Percentiles rank a stretch among this genome's conserved stretches.
Conservation (phyloP, 2,797 vertebrate genomes). For the Gambelia wislizenii region DNA sequence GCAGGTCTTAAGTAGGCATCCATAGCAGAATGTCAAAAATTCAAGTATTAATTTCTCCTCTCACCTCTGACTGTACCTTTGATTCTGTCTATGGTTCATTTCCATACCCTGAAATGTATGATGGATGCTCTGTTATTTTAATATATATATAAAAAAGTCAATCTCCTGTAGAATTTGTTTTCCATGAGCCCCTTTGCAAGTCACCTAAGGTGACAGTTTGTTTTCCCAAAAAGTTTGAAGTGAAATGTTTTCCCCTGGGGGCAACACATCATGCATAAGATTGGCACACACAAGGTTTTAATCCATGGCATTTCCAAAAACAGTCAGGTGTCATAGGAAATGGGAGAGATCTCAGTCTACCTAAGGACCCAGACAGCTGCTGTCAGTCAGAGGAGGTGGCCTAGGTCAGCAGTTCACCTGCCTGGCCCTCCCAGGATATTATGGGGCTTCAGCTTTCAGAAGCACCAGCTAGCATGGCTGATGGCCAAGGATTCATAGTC, state of each 20-base stretch:
- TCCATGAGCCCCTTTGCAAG: not conserved
- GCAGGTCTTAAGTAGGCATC: too few relatives aligned
- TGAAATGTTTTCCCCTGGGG: not conserved
- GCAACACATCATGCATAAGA: not conserved
- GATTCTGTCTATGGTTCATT: not conserved
- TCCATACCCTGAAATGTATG: not conserved
- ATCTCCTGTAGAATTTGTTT: not conserved
- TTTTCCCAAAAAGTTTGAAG: not conserved
- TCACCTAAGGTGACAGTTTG: too few relatives aligned
- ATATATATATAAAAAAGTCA: not conserved
- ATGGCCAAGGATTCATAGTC: too few relatives aligned
- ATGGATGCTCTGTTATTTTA: not conserved
- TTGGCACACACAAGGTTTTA: not conserved
- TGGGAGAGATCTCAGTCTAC: not conserved
- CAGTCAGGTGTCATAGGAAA: fast-evolving
- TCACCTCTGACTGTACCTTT: not conserved
- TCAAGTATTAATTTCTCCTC: not conserved
- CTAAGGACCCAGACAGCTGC: not conserved
- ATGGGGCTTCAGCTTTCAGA: not conserved
- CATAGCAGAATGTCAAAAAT: too few relatives aligned
- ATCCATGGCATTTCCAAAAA: not conserved
- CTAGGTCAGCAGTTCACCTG: too few relatives aligned
- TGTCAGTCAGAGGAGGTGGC: too few relatives aligned
- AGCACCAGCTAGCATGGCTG: not conserved
- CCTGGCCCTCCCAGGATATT: too few relatives aligned